phyloP scores from a whole-genome alignment of 2,888 invertebrate genomes.

The Mesochorus sp. region DNA sequence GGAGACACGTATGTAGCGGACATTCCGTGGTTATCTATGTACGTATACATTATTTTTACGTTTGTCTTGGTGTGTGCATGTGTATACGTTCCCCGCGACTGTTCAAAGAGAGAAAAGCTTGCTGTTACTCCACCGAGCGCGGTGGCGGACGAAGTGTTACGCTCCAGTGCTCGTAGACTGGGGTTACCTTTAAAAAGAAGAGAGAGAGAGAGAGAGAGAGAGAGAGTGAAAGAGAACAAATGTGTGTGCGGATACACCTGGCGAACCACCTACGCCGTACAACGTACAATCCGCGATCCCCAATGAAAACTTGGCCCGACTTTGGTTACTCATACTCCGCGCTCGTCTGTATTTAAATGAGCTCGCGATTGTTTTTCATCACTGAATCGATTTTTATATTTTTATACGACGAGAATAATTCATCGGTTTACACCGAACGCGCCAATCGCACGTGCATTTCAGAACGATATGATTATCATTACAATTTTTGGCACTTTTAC shows the following conservation, averaged over 20 bases:
- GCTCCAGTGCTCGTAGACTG: constrained; percentile 40
- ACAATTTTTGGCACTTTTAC: too few relatives aligned
- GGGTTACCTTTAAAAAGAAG: constrained; percentile 35
- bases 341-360: constrained; percentile 29
- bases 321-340: constrained; percentile 36
- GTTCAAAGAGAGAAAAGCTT: constrained; percentile 33
- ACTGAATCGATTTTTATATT: not conserved
- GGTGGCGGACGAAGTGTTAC: constrained; percentile 44
- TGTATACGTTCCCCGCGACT: not conserved
- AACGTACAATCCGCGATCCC: not conserved
- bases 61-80: not conserved
- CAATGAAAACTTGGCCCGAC: constrained; percentile 28
- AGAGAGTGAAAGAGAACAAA: not conserved
- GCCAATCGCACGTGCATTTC: too few relatives aligned
- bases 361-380: not conserved
- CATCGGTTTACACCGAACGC: too few relatives aligned
- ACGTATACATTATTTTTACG: not conserved
- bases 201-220: not conserved
- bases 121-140: constrained; percentile 5
- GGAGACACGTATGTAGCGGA: not conserved
- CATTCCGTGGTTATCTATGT: constrained; percentile 1
- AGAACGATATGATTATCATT: too few relatives aligned
- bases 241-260: constrained; percentile 41
- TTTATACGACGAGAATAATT: too few relatives aligned
- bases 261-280: constrained; percentile 35